A percentile compares a stretch with the other conserved stretches of the same genome.
phyloP scores from a whole-genome alignment of 2,113 vertebrate species.

The Microtus pennsylvanicus region DNA sequence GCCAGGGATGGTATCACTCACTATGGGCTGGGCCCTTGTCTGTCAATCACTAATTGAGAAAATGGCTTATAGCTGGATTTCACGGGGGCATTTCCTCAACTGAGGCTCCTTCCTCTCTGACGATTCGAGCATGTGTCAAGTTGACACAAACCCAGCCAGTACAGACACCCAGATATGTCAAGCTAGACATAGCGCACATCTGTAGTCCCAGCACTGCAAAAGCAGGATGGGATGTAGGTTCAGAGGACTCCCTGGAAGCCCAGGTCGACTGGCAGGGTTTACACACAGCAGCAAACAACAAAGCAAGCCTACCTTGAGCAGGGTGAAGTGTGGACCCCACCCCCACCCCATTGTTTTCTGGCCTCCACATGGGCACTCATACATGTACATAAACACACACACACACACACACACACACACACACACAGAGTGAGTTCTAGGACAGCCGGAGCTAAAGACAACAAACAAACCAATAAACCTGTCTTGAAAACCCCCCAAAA shows the following conservation, averaged over 20 bases:
- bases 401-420: no score
- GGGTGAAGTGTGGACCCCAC: neutral
- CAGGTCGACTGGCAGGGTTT: neutral
- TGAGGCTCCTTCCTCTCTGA: no score
- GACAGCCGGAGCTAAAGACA: neutral
- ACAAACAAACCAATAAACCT: neutral
- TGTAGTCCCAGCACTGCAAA: neutral
- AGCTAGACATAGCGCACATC: neutral
- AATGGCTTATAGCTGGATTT: no score
- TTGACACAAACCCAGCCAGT: no score
- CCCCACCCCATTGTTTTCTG: neutral
- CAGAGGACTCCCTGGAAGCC: neutral
- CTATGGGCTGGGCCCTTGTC: no score
- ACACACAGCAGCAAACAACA: neutral
- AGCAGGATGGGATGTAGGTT: neutral
- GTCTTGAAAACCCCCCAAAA: neutral
- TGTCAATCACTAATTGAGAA: no score
- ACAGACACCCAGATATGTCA: neutral
- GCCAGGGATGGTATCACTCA: no score
- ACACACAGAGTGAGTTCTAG: no score
- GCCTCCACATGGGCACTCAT: neutral
- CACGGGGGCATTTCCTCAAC: no score
- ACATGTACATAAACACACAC: neutral
- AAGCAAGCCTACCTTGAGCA: neutral
- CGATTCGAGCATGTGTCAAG: no score